A percentile compares a stretch with the other conserved stretches of the same genome.
These are phyloP conservation scores for Hylomyscus alleni DNA, from an alignment of 2,797 vertebrate genomes.

Conservation along the genomic window DNA sequence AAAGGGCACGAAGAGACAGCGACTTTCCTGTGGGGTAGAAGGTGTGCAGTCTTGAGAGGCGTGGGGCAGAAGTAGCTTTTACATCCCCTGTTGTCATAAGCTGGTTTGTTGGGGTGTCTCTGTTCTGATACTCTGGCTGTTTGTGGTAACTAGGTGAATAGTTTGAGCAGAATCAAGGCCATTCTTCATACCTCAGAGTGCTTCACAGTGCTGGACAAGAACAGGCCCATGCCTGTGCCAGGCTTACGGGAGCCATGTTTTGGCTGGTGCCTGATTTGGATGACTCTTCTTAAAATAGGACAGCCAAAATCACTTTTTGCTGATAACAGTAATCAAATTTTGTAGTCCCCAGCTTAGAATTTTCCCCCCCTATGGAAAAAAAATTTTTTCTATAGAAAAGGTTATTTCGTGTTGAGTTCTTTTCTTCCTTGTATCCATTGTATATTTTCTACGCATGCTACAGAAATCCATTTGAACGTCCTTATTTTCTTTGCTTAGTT, in stretches of 20 bases:
- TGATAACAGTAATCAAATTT: constrained; percentile 68
- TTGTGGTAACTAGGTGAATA: not conserved
- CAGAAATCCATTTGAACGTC: constrained; percentile 15
- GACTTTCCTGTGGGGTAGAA: not conserved
- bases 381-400: not conserved
- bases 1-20: not conserved
- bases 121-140: not conserved
- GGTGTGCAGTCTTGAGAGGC: not conserved
- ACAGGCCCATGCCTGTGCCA: not conserved
- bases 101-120: not conserved
- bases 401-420: constrained; percentile 17
- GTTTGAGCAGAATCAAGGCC: not conserved
- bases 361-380: accelerated
- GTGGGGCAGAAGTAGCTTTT: not conserved
- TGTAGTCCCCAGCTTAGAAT: constrained; percentile 4
- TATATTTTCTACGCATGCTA: constrained; percentile 34
- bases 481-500: constrained; percentile 55
- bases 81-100: not conserved
- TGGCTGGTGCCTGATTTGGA: constrained; percentile 63
- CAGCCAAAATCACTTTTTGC: constrained; percentile 50
- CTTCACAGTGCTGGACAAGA: not conserved
- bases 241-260: not conserved
- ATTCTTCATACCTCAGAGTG: not conserved
- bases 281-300: constrained; percentile 68
- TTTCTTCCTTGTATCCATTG: not conserved